A percentile compares a stretch with the other conserved stretches of the same genome.
Conservation (phyloP, 2,888 invertebrate species). For the Drosophila nr. perissopoda region DNA sequence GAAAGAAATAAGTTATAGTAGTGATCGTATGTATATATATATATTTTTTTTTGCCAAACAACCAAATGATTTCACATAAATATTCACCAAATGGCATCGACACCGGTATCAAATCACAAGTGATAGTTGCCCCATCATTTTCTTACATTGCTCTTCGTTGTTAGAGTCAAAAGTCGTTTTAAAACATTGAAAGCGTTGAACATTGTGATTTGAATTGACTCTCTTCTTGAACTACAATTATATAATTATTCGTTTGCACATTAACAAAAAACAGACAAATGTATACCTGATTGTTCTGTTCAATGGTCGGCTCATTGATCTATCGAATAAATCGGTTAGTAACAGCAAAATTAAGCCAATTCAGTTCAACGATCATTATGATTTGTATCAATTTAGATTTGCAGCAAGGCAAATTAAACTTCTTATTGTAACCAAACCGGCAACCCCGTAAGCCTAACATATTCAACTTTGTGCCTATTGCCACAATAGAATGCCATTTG, state of each 20-base stretch:
- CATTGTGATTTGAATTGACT: not conserved
- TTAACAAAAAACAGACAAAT: not conserved
- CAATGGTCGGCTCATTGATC: not conserved
- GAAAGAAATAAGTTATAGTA: not conserved
- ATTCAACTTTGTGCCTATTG: not conserved
- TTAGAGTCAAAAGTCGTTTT: not conserved
- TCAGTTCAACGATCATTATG: not conserved
- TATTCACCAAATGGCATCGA: too few species aligned
- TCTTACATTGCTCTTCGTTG: not conserved
- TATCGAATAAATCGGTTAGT: not conserved
- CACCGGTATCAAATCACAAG: too few species aligned
- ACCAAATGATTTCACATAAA: too few species aligned
- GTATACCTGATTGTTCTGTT: not conserved
- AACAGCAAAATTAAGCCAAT: not conserved
- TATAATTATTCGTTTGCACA: not conserved
- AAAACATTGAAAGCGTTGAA: not conserved
- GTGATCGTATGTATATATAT: not conserved
- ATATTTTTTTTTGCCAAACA: too few species aligned
- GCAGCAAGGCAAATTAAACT: not conserved
- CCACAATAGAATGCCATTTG: conserved; percentile 15
- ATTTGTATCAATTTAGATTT: not conserved
- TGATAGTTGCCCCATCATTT: not conserved
- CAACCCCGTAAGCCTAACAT: too few species aligned
- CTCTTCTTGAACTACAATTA: not conserved
- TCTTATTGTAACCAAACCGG: not conserved